Evolutionary conservation across 2,888 invertebrate genomes (phyloP).

Genomic region (Tortricodes alternella): DNA sequence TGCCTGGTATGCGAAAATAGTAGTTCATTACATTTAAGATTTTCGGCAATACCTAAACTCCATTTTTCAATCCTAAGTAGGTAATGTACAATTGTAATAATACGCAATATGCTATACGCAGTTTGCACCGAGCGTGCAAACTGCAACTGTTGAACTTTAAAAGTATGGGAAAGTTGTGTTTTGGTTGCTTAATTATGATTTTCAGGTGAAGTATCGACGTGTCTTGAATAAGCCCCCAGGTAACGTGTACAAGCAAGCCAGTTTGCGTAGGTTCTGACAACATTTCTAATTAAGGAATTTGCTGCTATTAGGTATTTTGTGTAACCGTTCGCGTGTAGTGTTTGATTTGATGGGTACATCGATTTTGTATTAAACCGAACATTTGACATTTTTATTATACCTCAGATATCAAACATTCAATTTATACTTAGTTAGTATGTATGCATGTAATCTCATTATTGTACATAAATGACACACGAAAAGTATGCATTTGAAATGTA

Average conservation of each 20-base stretch:
- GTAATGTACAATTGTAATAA: no score
- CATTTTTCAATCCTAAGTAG: not conserved
- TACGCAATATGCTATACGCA: no score
- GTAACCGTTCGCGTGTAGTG: conserved; percentile 6
- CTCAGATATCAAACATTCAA: no score
- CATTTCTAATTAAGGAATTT: conserved; percentile 68
- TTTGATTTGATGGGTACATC: conserved; percentile 1
- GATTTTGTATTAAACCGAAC: no score
- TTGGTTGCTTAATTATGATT: not conserved
- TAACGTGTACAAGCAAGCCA: conserved; percentile 61
- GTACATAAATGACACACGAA: no score
- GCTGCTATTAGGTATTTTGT: conserved; percentile 36
- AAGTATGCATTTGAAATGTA: no score
- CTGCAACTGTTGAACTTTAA: not conserved
- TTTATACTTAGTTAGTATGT: no score
- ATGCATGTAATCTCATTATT: no score
- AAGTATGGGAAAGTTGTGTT: not conserved
- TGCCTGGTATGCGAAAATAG: no score
- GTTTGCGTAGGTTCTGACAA: conserved; percentile 65
- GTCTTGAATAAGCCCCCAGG: conserved; percentile 38
- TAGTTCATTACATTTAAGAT: no score
- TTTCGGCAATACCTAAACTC: no score
- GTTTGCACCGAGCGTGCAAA: not conserved
- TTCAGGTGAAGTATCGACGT: not conserved
- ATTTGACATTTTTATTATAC: no score